Base-by-base conservation (phyloP, 2,113 vertebrate genomes). In the Struthio camelus region DNA sequence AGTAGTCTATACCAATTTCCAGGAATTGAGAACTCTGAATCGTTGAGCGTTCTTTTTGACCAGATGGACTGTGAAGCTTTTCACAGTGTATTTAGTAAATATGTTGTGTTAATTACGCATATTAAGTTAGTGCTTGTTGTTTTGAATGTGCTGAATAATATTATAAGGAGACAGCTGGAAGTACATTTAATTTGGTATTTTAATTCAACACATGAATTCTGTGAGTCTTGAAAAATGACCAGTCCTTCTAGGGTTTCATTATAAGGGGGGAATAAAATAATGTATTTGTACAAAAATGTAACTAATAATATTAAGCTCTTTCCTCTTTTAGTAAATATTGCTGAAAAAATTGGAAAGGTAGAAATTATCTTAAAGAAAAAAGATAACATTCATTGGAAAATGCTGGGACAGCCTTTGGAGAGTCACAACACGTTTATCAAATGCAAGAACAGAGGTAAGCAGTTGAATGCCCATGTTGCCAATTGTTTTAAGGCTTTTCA, bases 341-440 rank as follows among this genome's bases (percentile, higher is more conserved):
- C 97, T 67, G 97, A 92, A 96, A 98, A 98, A 48, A 96, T 99
- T 87, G 99, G 99, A 58, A 99, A 99, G 97, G 97, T 99, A 89
- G 99, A 99, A 95, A 94, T 99, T 90, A 87, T 85, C 64, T 93
- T 99, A 34, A 98, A 95, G 89, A 99, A 99, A 94, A 97, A 92
- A 86, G 94, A 96, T 44, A 97, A 82, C 38, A 59, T 91, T 32
- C 97, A 97, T 78, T 99, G 99, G 99, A 93, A 97, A 13, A 96
- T 83, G 76, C 98, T 99, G 36, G 99, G 99, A 46, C 97, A 98
- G 36, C 97, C 98, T 3, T 93, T 97, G 59, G 98, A 99, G 64
- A 96, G 86, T 67, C 98, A 99, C 89, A 98, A 99, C 85, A 98
- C 98, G 2, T 97, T 99, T 97, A 81, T 98, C 92, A 98, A 94